A percentile compares a stretch with the other conserved stretches of the same genome.
These are phyloP conservation scores for Clistopyga incitator DNA, from an alignment of 2,888 invertebrate genomes.

Conservation along the genomic window DNA sequence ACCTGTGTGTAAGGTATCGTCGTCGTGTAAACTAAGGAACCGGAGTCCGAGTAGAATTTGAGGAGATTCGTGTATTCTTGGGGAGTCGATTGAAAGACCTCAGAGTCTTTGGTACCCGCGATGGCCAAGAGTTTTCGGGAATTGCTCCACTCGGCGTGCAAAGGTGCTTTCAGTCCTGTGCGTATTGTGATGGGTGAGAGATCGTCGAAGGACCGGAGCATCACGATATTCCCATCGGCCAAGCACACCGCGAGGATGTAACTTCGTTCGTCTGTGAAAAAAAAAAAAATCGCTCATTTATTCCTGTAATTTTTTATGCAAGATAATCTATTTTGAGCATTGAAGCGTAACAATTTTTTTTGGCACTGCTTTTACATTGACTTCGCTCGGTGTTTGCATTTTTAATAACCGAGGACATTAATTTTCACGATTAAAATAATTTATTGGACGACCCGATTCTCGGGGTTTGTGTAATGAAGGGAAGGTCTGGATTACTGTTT, in stretches of 20 bases:
- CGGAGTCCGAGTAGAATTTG: constrained; percentile 96
- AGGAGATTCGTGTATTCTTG: constrained; percentile 91
- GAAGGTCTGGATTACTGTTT: background rate
- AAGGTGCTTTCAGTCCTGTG: constrained; percentile 92
- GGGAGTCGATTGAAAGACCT: constrained; percentile 78
- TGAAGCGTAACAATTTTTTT: background rate
- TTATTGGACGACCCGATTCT: background rate
- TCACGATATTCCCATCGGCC: constrained; percentile 94
- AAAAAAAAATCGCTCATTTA: background rate
- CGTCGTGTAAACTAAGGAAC: constrained; percentile 92
- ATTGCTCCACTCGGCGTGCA: constrained; percentile 98
- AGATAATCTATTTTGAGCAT: too few relatives aligned
- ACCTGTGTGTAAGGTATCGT: constrained; percentile 92
- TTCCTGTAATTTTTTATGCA: background rate
- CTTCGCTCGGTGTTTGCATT: background rate
- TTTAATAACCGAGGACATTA: background rate
- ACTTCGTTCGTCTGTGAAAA: constrained; percentile 86
- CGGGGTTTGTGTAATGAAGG: background rate
- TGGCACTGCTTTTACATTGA: background rate
- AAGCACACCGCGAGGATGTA: constrained; percentile 95
- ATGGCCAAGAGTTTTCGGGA: constrained; percentile 96
- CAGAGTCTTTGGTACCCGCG: constrained; percentile 89
- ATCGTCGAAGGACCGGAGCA: constrained; percentile 96
- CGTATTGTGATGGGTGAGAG: constrained; percentile 94
- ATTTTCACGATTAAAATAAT: background rate